Conservation (phyloP, 2,797 vertebrate genomes). For the Chelidonichthys spinosus region DNA sequence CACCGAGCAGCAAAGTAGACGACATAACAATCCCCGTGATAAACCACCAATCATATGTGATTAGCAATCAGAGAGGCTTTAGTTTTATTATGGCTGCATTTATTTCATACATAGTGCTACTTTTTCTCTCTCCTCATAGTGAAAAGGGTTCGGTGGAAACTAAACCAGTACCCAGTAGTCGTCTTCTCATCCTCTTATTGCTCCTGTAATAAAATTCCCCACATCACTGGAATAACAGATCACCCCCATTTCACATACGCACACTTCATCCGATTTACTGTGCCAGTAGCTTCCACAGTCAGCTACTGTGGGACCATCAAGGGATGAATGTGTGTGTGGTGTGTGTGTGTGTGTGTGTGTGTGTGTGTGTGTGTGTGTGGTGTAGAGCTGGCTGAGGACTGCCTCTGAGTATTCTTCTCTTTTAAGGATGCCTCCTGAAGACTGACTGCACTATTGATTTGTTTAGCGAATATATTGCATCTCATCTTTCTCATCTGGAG, state of each 20-base stretch:
- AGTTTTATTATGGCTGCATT: conserved; percentile 2
- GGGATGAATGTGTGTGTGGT: conserved; percentile 35
- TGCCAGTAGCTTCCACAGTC: conserved; percentile 50
- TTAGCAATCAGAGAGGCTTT: conserved; percentile 38
- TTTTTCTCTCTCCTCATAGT: conserved; percentile 15
- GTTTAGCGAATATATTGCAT: conserved; percentile 76
- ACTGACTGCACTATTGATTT: conserved; percentile 82
- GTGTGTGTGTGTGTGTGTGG: conserved; percentile 17
- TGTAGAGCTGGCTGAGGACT: conserved; percentile 54
- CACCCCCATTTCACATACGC: conserved; percentile 40
- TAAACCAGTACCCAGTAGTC: conserved; percentile 28
- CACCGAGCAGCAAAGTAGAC: not conserved
- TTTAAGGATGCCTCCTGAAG: conserved; percentile 64
- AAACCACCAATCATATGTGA: conserved; percentile 23
- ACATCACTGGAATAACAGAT: conserved; percentile 74
- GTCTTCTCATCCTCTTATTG: conserved; percentile 49
- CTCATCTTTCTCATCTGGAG: conserved; percentile 48
- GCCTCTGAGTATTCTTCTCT: conserved; percentile 64
- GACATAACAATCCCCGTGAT: conserved; percentile 15
- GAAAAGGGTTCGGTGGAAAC: conserved; percentile 33
- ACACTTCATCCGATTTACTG: conserved; percentile 70
- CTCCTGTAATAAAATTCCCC: conserved; percentile 66
- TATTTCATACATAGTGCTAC: conserved; percentile 16
- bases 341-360: not conserved
- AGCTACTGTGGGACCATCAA: conserved; percentile 49